A percentile compares a stretch with the other conserved stretches of the same genome.
phyloP scores from a whole-genome alignment of 35 echinoderm and acorn worm genomes.

The Apostichopus californicus region DNA sequence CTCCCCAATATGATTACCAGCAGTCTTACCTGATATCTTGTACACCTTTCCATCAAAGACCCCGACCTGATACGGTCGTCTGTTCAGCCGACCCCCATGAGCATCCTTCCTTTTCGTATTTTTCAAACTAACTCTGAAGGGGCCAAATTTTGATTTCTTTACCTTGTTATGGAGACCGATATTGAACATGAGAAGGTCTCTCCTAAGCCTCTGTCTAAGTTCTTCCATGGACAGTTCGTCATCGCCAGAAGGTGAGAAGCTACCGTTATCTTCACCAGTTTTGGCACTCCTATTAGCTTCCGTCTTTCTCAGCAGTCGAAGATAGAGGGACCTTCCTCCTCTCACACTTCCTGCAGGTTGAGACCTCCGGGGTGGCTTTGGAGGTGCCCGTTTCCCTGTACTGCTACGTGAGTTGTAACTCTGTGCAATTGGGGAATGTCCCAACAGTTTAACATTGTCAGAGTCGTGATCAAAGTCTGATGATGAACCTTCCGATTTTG shows the following conservation, averaged over 20 bases:
- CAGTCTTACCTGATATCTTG: background rate
- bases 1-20: background rate
- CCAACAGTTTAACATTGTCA: background rate
- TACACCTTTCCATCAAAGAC: conserved; percentile 14
- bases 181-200: conserved; percentile 14
- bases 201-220: background rate
- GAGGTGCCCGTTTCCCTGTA: background rate
- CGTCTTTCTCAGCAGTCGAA: background rate
- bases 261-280: background rate
- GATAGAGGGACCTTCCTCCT: background rate
- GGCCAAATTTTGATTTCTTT: background rate
- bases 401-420: background rate
- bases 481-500: background rate
- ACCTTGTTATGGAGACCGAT: conserved; percentile 7
- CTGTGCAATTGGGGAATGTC: background rate
- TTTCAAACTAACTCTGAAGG: background rate
- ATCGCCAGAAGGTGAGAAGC: conserved; percentile 25
- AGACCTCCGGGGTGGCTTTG: background rate
- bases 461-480: background rate
- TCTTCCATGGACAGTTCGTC: conserved; percentile 1
- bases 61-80: background rate
- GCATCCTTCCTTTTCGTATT: background rate
- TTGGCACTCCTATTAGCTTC: background rate
- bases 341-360: background rate
- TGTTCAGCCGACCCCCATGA: background rate